Conservation (phyloP, 2,888 invertebrate species). For the Drosophila pseudotakahashii region DNA sequence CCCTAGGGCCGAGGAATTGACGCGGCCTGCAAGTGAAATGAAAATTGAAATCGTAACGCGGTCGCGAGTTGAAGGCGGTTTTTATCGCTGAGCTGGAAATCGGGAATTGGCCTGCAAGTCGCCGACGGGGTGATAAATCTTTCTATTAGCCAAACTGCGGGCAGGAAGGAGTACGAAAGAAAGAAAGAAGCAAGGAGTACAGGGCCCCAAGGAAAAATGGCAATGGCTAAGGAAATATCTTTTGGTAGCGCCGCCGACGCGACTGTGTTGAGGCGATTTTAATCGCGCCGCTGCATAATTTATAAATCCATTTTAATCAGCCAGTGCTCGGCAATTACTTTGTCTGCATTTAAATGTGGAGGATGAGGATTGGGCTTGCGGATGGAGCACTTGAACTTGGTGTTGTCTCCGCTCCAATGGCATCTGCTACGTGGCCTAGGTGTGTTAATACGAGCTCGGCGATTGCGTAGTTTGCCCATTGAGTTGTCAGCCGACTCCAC, state of each 20-base stretch:
- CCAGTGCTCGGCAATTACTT: slow-evolving; percentile 78
- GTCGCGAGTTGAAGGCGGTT: slow-evolving; percentile 47
- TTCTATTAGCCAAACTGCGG: slow-evolving; percentile 78
- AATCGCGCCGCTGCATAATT: slow-evolving; percentile 77
- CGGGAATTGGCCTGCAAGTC: slow-evolving; percentile 48
- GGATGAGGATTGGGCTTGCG: slow-evolving; percentile 47
- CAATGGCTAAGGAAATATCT: slow-evolving; percentile 4
- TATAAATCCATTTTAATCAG: slow-evolving; percentile 81
- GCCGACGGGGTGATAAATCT: slow-evolving; percentile 77
- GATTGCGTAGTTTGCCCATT: slow-evolving; percentile 69
- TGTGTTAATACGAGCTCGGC: slow-evolving; percentile 68
- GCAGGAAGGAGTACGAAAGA: slow-evolving; percentile 47
- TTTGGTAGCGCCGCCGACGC: slow-evolving; percentile 67
- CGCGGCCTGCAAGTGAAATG: slow-evolving; percentile 72
- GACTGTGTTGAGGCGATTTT: slow-evolving; percentile 69
- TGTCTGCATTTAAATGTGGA: slow-evolving; percentile 82
- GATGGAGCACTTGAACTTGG: slow-evolving; percentile 63
- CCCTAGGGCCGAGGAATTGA: slow-evolving; percentile 52
- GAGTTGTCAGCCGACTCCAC: slow-evolving; percentile 70
- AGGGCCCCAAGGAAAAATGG: slow-evolving; percentile 1
- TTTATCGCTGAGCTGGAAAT: slow-evolving; percentile 57
- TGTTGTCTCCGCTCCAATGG: slow-evolving; percentile 47
- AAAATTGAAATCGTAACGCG: slow-evolving; percentile 76
- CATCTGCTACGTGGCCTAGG: slow-evolving; percentile 69
- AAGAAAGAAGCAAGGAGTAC: not conserved